phyloP scores from a whole-genome alignment of 64 coral and sea anemone species.

The Dendronephthya gigantea region DNA sequence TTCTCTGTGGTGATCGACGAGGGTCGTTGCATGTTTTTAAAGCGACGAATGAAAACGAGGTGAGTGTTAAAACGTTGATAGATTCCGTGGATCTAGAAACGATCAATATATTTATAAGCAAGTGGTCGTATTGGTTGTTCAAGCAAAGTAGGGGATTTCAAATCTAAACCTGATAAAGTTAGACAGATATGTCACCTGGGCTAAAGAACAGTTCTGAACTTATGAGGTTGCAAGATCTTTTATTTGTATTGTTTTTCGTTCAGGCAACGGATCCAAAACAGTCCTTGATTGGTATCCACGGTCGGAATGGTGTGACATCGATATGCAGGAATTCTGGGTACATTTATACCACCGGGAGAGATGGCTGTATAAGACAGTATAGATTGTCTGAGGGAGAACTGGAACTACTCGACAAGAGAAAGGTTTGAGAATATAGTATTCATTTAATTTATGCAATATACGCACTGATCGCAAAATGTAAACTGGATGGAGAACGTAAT shows the following conservation, averaged over 20 bases:
- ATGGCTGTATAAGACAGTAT: slow-evolving; percentile 71
- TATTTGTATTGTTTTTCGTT: not conserved
- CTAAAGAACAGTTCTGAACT: too few species aligned
- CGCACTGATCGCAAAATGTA: not conserved
- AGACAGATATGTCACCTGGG: too few species aligned
- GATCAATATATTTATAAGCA: not conserved
- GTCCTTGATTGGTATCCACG: slow-evolving; percentile 55
- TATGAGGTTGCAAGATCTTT: too few species aligned
- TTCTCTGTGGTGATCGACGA: slow-evolving; percentile 88
- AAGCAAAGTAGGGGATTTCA: too few species aligned
- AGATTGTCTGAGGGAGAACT: slow-evolving; percentile 29
- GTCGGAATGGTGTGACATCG: slow-evolving; percentile 56
- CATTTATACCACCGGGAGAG: slow-evolving; percentile 64
- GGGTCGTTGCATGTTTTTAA: slow-evolving; percentile 87
- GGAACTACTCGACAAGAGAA: slow-evolving; percentile 76
- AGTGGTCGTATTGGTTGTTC: too few species aligned
- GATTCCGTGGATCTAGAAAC: not conserved
- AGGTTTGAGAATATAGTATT: slow-evolving; percentile 37
- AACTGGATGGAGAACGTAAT: not conserved
- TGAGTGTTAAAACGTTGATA: too few species aligned
- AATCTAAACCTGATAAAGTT: too few species aligned
- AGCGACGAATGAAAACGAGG: not conserved
- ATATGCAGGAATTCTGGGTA: slow-evolving; percentile 35
- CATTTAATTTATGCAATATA: not conserved
- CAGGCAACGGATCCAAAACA: slow-evolving; percentile 46